Evolutionary conservation across 2,888 invertebrate species (phyloP), one percentile per base, ranked within the genome.

Genomic region (Nemoura dubitans): DNA sequence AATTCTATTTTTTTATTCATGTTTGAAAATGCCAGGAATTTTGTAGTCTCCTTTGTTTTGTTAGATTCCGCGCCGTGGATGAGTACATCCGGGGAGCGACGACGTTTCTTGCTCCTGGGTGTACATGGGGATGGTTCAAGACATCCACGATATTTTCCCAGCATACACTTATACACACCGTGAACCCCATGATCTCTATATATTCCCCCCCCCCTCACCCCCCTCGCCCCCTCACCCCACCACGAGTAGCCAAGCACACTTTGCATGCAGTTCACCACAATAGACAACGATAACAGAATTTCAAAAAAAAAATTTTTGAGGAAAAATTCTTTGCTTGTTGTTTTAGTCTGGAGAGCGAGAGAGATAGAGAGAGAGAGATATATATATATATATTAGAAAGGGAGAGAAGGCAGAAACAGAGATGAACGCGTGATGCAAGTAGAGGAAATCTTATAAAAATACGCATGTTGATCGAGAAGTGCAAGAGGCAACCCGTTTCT

Each of bases 1-100:
- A 42, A 7, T 42, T 83, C 42, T 25, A 28, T 83, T 83, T 83
- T 83, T 42, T 26, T 21, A 83, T 42, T 42, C 83, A 36, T 42
- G 83, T 59, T 21, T 59, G 59, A 21, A 59, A 59, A 59, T 59
- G 59, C 59, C 59, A 59, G 59, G 59, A 26, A 27, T 78, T 78
- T 30, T 83, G 36, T 83, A 83, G 36, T 42, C 43, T 78, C 87
- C 82, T 85, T 86, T 87, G 87, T 86, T 87, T 87, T 86, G 86
- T 87, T 85, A 85, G 28, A 81, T 76, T 85, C 82, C 29, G 36
- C 26, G 28, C 42, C 26, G 81, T 27, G 42, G 87, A 81, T 81
- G 87, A 87, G 85, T 80, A 85, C 87, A 87, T 87, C 87, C 87
- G 85, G 85, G 83, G 36, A 59, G 78, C 21, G 25, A 5, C n/a